Conservation (phyloP, 2,888 invertebrate species). For the Euproctis similis region DNA sequence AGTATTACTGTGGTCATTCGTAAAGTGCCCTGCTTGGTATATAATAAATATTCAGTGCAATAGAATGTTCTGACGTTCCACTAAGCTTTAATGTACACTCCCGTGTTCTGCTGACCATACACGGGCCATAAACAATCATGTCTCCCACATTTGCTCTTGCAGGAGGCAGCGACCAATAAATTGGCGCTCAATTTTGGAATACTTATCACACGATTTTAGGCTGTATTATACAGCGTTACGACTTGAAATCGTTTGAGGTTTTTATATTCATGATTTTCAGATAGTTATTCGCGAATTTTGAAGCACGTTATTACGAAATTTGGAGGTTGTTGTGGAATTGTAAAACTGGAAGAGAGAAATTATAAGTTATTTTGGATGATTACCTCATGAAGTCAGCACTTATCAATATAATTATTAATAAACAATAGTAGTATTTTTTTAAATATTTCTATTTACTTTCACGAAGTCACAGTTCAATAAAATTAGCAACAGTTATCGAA, state of each 20-base stretch:
- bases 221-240: neutral
- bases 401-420: too few species aligned
- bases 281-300: neutral
- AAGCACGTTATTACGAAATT: neutral
- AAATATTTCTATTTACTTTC: too few species aligned
- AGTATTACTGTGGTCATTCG: too few species aligned
- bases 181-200: slow-evolving; percentile 18
- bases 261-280: neutral
- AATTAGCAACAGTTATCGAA: too few species aligned
- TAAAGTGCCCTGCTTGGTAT: too few species aligned
- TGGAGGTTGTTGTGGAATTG: neutral
- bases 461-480: too few species aligned
- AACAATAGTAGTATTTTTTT: too few species aligned
- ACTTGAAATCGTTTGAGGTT: neutral
- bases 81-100: slow-evolving; percentile 3
- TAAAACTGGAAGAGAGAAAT: too few species aligned
- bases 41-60: too few species aligned
- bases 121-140: slow-evolving; percentile 25
- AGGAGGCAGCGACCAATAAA: slow-evolving; percentile 22
- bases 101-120: slow-evolving; percentile 20
- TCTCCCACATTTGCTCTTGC: slow-evolving; percentile 21
- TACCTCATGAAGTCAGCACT: too few species aligned
- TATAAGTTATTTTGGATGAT: too few species aligned
- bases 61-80: slow-evolving; percentile 1
- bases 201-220: slow-evolving; percentile 4